Base-by-base conservation (phyloP, 1,140 invertebrate species). In the Papilio glaucus region DNA sequence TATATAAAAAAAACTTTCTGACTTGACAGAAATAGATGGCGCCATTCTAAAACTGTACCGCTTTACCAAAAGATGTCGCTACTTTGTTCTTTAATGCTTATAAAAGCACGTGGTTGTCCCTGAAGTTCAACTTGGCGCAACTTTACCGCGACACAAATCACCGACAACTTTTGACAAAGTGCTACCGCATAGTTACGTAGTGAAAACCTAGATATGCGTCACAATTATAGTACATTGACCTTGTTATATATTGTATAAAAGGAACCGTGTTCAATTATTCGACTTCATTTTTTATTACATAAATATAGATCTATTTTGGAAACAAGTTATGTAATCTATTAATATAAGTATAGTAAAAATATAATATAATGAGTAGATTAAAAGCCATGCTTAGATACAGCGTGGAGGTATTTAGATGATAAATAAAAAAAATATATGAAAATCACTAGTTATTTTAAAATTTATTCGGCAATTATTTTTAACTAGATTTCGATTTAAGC, bases 141-240 rank as follows among this genome's bases (percentile, higher is more conserved):
- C 49, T 57, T 24, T 21, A 57, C 49, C 49, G 49, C 49, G 24
- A 57, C 49, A 57, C 49, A 24, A 57, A 57, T 26, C 15, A 33
- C 29, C 24, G 49, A 57, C 49, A 57, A 57, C 49, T 57, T 53
- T 57, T 57, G 49, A 57, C 49, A 9, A 24, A 57, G 49, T 57
- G 12, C 49, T 57, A 57, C 49, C 49, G 49, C 49, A 57, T 57
- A 57, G 49, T 57, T 18, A 57, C 49, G 49, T 57, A 57, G 49
- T 57, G 21, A 57, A 13, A 53, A 26, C 21, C 49, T 57, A 57
- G 49, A 57, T 57, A 57, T 57, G 10, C 9, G 3, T 57, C 10
- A 24, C 49, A 18, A 15, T n/a, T n/a, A n/a, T 57, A 15, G 18
- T 10, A 57, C 49, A 3, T 21, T 12, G 9, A 57, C 12, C 9